Evolutionary conservation across 1,140 invertebrate genomes (phyloP).

Genomic region (Pseudobourletiella spinata): DNA sequence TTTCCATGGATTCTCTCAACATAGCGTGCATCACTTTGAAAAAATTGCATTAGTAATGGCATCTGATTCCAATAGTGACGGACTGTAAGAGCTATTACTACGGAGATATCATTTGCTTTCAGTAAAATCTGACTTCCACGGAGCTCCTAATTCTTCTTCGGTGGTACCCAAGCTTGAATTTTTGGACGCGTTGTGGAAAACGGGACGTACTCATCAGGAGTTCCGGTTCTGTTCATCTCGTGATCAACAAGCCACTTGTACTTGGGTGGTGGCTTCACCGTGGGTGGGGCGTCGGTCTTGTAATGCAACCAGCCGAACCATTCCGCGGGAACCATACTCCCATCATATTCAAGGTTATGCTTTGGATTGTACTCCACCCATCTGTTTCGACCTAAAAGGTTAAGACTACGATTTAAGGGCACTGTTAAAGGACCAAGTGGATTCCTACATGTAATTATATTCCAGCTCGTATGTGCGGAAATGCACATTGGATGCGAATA

Average conservation of each 20-base stretch:
- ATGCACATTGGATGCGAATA: background rate
- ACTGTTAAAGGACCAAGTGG: too few relatives aligned
- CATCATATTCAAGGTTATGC: constrained; percentile 80
- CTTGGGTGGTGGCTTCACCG: constrained; percentile 39
- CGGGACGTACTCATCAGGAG: constrained; percentile 64
- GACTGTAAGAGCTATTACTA: too few relatives aligned
- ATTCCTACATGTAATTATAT: too few relatives aligned
- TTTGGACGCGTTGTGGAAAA: constrained; percentile 79
- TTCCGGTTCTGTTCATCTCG: constrained; percentile 73
- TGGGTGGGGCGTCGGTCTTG: constrained; percentile 67
- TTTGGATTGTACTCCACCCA: constrained; percentile 84
- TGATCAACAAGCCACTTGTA: constrained; percentile 70
- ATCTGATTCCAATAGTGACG: too few relatives aligned
- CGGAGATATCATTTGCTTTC: too few relatives aligned
- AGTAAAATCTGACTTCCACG: too few relatives aligned
- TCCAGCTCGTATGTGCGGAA: too few relatives aligned
- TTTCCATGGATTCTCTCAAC: too few relatives aligned
- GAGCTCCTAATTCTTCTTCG: constrained; percentile 33
- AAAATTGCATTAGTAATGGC: too few relatives aligned
- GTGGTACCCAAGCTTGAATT: constrained; percentile 73
- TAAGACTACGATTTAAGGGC: background rate
- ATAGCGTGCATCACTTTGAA: too few relatives aligned
- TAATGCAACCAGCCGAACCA: constrained; percentile 84
- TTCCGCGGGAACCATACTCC: constrained; percentile 80
- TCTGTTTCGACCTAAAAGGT: constrained; percentile 62